Base-by-base conservation (phyloP, 2,797 vertebrate species). In the Huso huso region DNA sequence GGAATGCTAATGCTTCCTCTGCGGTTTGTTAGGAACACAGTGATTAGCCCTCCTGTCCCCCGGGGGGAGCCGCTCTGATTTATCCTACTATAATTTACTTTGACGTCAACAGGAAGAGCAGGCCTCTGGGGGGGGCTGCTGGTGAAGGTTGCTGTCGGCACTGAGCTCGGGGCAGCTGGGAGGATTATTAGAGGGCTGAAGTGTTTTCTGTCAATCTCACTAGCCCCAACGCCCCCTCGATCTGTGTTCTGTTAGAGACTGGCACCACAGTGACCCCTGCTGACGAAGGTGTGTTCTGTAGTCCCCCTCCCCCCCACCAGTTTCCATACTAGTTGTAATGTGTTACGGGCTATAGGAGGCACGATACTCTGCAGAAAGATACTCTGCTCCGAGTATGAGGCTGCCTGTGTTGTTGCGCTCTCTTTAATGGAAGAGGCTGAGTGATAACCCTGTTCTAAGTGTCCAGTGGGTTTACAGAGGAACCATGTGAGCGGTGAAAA, bases 1-100 rank as follows among this genome's bases (percentile, higher is more conserved):
- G 78, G 84, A 89, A 88, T 86, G 81, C 82, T 88, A 88, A 88
- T 86, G 83, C 85, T 88, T 88, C 87, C 85, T 89, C 81, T 87
- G 88, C 77, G 80, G 77, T 76, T 75, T 72, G 73, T 62, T 75
- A 82, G 80, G 76, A 86, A 84, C 78, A 75, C 62, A 8, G 81
- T 82, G 84, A 89, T 90, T 89, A 87, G 84, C 79, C 88, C 86
- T 87, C 87, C 86, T 74, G 76, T 74, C 84, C 87, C 85, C 81
- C 70, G 83, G 85, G 83, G 86, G 86, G 82, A 88, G 85, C 84
- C 76, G 76, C 82, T 79, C 55, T 10, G 72, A 79, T 68, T 51
- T 55, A 69, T 79, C 71, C 71, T 49, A 69, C 82, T 82, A 78
- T 83, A 83, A 83, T 88, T 85, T 78, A 83, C 77, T 89, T 87